Evolutionary conservation across 2,888 invertebrate genomes (phyloP).

Genomic region (Odontothrips loti): DNA sequence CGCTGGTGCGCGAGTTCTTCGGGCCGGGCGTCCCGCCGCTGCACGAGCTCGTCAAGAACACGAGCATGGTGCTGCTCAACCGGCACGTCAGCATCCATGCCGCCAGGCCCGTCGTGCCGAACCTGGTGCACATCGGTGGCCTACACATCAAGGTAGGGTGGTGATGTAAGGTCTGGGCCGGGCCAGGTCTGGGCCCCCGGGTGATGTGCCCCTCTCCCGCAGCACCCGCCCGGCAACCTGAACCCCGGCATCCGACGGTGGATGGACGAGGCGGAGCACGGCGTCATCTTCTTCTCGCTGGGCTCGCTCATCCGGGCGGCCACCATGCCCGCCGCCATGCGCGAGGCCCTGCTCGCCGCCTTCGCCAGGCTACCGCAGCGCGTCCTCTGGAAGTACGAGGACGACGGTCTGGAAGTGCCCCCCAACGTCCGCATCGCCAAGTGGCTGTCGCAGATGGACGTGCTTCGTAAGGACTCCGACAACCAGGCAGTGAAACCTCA

Average conservation of each 20-base stretch:
- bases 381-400: slow-evolving; percentile 77
- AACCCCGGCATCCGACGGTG: slow-evolving; percentile 55
- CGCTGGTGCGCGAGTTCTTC: slow-evolving; percentile 34
- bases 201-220: background rate
- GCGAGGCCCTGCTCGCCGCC: slow-evolving; percentile 57
- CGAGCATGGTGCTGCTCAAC: slow-evolving; percentile 51
- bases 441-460: slow-evolving; percentile 74
- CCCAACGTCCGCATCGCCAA: slow-evolving; percentile 59
- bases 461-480: slow-evolving; percentile 57
- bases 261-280: slow-evolving; percentile 59
- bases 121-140: slow-evolving; percentile 40
- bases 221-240: slow-evolving; percentile 36
- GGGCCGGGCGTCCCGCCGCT: slow-evolving; percentile 42
- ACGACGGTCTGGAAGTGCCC: slow-evolving; percentile 55
- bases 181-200: background rate
- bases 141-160: slow-evolving; percentile 47
- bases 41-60: slow-evolving; percentile 48
- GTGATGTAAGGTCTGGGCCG: background rate
- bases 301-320: slow-evolving; percentile 68
- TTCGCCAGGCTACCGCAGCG: slow-evolving; percentile 61
- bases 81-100: slow-evolving; percentile 45
- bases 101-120: background rate
- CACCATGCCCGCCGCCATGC: slow-evolving; percentile 57
- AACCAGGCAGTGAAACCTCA: background rate
- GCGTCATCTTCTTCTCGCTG: slow-evolving; percentile 70